These are phyloP conservation scores for Gymnopithys bicolor DNA, from an alignment of 2,797 vertebrate genomes.

Conservation along the genomic window DNA sequence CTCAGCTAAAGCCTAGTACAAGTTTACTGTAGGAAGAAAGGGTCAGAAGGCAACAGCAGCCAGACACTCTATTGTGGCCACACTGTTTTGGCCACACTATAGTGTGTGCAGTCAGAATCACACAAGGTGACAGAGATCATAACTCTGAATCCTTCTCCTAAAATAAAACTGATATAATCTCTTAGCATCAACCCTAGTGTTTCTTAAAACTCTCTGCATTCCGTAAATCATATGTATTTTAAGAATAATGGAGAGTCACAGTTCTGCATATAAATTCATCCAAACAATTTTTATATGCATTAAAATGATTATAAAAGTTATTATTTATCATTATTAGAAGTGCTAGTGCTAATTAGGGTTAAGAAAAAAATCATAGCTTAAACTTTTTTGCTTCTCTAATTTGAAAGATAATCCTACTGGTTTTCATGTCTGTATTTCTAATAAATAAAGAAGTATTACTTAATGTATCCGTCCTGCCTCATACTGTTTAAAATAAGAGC, in stretches of 20 bases:
- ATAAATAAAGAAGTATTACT: neutral
- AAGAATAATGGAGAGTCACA: neutral
- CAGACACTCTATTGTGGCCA: neutral
- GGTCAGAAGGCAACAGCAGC: neutral
- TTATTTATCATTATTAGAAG: neutral
- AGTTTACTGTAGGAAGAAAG: neutral
- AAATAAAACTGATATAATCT: neutral
- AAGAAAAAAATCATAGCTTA: neutral
- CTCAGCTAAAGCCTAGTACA: neutral
- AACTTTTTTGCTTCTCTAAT: neutral
- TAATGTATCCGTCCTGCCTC: neutral
- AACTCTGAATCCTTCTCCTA: neutral
- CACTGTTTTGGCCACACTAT: neutral
- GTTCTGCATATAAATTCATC: neutral
- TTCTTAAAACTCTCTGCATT: neutral
- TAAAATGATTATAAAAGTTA: neutral
- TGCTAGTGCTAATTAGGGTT: neutral
- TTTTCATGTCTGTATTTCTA: neutral
- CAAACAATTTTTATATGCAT: neutral
- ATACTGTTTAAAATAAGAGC: neutral
- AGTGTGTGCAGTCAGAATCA: neutral
- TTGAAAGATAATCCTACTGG: neutral
- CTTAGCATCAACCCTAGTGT: neutral
- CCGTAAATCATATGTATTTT: neutral
- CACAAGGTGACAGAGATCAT: fast-evolving